phyloP scores from a whole-genome alignment of 2,888 invertebrate genomes.

The Mechanitis messenoides region DNA sequence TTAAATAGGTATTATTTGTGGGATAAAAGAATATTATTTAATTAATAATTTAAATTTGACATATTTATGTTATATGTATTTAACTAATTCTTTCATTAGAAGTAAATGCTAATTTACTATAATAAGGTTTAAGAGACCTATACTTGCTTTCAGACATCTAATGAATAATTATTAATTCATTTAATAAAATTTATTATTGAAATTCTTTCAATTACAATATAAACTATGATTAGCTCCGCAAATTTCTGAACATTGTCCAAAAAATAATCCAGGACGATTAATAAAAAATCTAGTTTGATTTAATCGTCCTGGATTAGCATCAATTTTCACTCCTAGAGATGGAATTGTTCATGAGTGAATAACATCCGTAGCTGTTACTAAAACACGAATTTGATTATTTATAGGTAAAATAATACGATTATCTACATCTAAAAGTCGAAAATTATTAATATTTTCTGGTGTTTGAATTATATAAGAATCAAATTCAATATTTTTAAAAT shows the following conservation, averaged over 20 bases:
- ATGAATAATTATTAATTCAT: slow-evolving; percentile 66
- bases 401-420: slow-evolving; percentile 77
- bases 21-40: slow-evolving; percentile 79
- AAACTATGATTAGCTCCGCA: slow-evolving; percentile 87
- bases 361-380: slow-evolving; percentile 79
- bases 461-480: slow-evolving; percentile 32
- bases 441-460: slow-evolving; percentile 16
- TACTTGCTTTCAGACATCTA: slow-evolving; percentile 83
- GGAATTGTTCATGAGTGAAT: slow-evolving; percentile 82
- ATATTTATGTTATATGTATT: slow-evolving; percentile 69
- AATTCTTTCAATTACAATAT: slow-evolving; percentile 79
- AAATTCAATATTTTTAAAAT: slow-evolving; percentile 41
- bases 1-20: slow-evolving; percentile 80
- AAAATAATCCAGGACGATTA: slow-evolving; percentile 80
- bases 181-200: slow-evolving; percentile 76
- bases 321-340: slow-evolving; percentile 79
- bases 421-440: slow-evolving; percentile 47
- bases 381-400: slow-evolving; percentile 79
- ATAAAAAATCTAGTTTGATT: slow-evolving; percentile 79
- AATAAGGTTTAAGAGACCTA: slow-evolving; percentile 82
- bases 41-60: slow-evolving; percentile 81
- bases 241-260: slow-evolving; percentile 88
- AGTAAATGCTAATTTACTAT: slow-evolving; percentile 80
- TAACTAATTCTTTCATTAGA: slow-evolving; percentile 80
- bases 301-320: slow-evolving; percentile 80